Conservation (phyloP, 2,113 vertebrate species). For the Lanius ludovicianus region DNA sequence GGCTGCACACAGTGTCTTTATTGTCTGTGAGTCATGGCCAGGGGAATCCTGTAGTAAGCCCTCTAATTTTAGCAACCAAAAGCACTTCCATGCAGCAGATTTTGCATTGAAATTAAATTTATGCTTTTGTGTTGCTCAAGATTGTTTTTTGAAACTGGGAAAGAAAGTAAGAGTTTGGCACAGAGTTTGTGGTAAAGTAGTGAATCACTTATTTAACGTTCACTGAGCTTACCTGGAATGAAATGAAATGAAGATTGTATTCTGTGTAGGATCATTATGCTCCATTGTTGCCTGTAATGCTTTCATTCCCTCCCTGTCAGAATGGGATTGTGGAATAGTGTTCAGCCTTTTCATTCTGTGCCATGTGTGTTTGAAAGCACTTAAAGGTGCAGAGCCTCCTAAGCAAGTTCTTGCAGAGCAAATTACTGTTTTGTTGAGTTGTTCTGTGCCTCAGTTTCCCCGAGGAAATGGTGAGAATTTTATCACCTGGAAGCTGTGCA, state of each 20-base stretch:
- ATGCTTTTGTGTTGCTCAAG: not conserved
- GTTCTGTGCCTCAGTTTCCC: not conserved
- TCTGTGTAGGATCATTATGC: not conserved
- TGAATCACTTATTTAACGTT: not conserved
- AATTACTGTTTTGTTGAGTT: not conserved
- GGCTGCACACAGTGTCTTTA: not conserved
- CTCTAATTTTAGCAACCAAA: constrained; percentile 3
- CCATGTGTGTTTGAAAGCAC: not conserved
- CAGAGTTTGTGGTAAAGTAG: not conserved
- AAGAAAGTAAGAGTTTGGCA: not conserved
- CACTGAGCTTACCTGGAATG: not conserved
- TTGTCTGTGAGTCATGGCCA: not conserved
- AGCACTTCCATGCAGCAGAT: constrained; percentile 1
- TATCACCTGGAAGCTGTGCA: not conserved
- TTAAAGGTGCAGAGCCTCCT: not conserved
- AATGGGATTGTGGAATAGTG: not conserved
- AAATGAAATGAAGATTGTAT: not conserved
- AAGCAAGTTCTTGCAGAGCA: not conserved
- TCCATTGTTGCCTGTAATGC: not conserved
- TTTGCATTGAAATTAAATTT: constrained; percentile 29
- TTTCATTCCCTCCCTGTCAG: not conserved
- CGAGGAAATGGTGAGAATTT: not conserved
- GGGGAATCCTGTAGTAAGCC: constrained; percentile 1
- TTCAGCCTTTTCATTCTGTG: not conserved
- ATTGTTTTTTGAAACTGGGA: not conserved